A percentile compares a stretch with the other conserved stretches of the same genome.
Evolutionary conservation across 2,888 invertebrate genomes (phyloP).

Genomic region (Drosophila affinis): DNA sequence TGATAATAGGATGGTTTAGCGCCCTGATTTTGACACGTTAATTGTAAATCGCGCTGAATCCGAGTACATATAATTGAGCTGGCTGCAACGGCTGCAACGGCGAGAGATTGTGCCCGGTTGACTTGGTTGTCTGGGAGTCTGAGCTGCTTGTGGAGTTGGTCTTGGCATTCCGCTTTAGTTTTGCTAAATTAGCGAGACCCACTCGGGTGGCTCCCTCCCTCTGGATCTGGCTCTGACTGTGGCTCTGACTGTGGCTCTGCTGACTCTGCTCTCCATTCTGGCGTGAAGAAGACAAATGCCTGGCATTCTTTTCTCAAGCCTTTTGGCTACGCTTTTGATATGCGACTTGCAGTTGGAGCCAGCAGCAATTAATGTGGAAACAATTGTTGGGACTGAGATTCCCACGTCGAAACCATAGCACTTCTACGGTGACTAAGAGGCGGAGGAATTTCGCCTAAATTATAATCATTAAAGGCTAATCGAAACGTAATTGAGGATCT

Average conservation of each 20-base stretch:
- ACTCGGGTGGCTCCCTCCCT: constrained; percentile 12
- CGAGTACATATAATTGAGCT: constrained; percentile 56
- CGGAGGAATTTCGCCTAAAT: constrained; percentile 48
- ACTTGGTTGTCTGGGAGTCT: constrained; percentile 21
- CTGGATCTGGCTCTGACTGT: constrained; percentile 8
- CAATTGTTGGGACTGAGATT: constrained; percentile 55
- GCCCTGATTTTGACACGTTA: constrained; percentile 75
- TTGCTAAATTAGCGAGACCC: constrained; percentile 66
- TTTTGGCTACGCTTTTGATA: constrained; percentile 76
- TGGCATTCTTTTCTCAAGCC: constrained; percentile 76
- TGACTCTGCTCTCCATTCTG: constrained; percentile 38
- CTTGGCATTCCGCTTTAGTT: constrained; percentile 63
- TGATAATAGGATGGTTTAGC: constrained; percentile 76
- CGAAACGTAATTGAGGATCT: constrained; percentile 55
- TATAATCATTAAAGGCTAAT: constrained; percentile 59
- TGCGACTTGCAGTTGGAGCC: constrained; percentile 52
- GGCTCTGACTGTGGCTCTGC: neutral
- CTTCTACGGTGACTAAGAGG: constrained; percentile 36
- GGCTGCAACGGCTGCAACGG: constrained; percentile 16
- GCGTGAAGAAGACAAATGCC: constrained; percentile 76
- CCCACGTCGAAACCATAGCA: constrained; percentile 60
- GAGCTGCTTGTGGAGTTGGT: constrained; percentile 4
- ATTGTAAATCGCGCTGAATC: constrained; percentile 75
- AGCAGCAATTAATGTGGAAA: constrained; percentile 63
- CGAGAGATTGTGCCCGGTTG: too few relatives aligned